Percentiles rank a stretch among this genome's conserved stretches.
Evolutionary conservation across 2,888 invertebrate genomes (phyloP).

Genomic region (Xylocampa areola): DNA sequence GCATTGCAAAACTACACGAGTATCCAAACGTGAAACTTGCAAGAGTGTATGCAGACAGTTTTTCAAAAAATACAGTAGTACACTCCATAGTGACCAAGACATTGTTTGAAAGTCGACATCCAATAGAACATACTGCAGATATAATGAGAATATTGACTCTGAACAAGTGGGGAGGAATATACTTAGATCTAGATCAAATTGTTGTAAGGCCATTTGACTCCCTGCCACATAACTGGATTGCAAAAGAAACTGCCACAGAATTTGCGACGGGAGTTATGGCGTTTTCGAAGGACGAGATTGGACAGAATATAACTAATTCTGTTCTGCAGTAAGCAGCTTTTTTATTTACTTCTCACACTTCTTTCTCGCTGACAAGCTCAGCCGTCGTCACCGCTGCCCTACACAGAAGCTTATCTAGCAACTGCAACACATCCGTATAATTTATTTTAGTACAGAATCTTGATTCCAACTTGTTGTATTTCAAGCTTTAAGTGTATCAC

Average conservation of each 20-base stretch:
- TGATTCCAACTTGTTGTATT: too few relatives aligned
- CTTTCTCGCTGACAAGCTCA: too few relatives aligned
- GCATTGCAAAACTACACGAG: slow-evolving; percentile 19
- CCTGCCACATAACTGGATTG: too few relatives aligned
- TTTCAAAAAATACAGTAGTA: slow-evolving; percentile 56
- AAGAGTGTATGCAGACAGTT: slow-evolving; percentile 63
- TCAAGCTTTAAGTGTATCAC: not conserved
- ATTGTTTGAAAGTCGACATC: slow-evolving; percentile 17
- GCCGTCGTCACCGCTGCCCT: too few relatives aligned
- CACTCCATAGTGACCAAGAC: slow-evolving; percentile 23
- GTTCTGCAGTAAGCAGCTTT: slow-evolving; percentile 38
- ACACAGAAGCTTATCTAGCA: too few relatives aligned
- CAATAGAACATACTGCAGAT: slow-evolving; percentile 89
- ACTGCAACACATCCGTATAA: too few relatives aligned
- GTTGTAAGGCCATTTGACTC: too few relatives aligned
- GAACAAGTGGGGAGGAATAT: slow-evolving; percentile 93
- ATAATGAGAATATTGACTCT: slow-evolving; percentile 90
- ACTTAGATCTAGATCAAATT: slow-evolving; percentile 93
- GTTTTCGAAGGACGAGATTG: slow-evolving; percentile 44
- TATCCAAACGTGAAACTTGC: slow-evolving; percentile 35
- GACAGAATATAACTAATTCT: slow-evolving; percentile 23
- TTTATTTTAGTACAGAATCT: too few relatives aligned
- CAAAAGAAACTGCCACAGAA: not conserved
- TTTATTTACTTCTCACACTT: too few relatives aligned
- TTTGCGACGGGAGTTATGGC: slow-evolving; percentile 42